Evolutionary conservation across 2,888 invertebrate species (phyloP).

Genomic region (Drosophila falleni): DNA sequence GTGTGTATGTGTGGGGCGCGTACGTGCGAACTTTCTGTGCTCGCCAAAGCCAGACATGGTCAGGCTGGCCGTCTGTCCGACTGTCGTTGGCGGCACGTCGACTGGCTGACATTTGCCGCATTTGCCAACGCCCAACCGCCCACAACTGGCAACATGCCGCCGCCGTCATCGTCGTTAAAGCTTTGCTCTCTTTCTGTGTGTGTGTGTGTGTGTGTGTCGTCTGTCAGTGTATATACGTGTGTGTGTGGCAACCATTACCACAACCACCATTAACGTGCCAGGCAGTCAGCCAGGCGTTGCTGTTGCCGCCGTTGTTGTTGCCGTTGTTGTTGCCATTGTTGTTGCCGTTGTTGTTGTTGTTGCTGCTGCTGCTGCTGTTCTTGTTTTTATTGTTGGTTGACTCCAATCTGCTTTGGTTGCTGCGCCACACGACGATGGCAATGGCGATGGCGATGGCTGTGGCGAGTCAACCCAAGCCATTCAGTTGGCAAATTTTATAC

Average conservation of each 20-base stretch:
- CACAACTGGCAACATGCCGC: slow-evolving; percentile 79
- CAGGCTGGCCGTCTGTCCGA: slow-evolving; percentile 72
- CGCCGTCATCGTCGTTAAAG: slow-evolving; percentile 68
- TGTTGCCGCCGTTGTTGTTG: slow-evolving; percentile 56
- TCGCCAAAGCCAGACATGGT: slow-evolving; percentile 80
- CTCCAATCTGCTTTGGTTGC: slow-evolving; percentile 82
- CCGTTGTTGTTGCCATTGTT: slow-evolving; percentile 9
- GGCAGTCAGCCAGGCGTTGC: slow-evolving; percentile 75
- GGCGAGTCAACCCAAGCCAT: slow-evolving; percentile 63
- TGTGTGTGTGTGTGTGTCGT: slow-evolving; percentile 35
- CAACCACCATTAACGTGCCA: slow-evolving; percentile 81
- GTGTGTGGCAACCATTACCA: slow-evolving; percentile 74
- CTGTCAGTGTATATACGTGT: slow-evolving; percentile 26
- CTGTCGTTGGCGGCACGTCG: slow-evolving; percentile 71
- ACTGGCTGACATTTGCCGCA: slow-evolving; percentile 81
- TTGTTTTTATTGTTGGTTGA: slow-evolving; percentile 81
- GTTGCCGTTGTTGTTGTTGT: slow-evolving; percentile 53
- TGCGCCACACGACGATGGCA: slow-evolving; percentile 74
- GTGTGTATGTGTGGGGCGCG: slow-evolving; percentile 55
- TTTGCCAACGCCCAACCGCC: slow-evolving; percentile 73
- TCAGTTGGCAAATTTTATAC: slow-evolving; percentile 76
- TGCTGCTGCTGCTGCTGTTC: slow-evolving; percentile 66
- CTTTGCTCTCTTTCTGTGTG: slow-evolving; percentile 55
- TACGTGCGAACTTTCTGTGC: slow-evolving; percentile 74
- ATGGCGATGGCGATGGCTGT: slow-evolving; percentile 37